Base-by-base conservation (phyloP, 2,888 invertebrate species). In the Selenia dentaria region DNA sequence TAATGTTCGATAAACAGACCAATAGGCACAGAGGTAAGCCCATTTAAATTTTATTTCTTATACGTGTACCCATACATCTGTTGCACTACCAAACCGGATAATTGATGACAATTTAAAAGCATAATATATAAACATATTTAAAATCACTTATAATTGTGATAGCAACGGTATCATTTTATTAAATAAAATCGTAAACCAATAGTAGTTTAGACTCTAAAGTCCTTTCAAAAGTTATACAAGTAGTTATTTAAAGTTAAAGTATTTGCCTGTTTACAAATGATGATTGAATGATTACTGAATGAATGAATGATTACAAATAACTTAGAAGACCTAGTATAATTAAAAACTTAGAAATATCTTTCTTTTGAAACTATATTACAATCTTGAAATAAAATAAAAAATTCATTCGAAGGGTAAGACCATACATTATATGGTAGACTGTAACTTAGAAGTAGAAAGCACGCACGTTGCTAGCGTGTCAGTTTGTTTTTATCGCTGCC, bases 1-100 rank as follows among this genome's bases (percentile, higher is more conserved):
- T 99, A 87, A 99, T 99, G 99, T 99, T 99, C 92, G 99, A 99
- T 93, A 99, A 99, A 94, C 98, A 99, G 91, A 99, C 99, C 83
- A 99, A 99, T 94, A 96, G 99, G 93, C 99, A 99, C 93, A 96
- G 99, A 96, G 97, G 97, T 97, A 90, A 95, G 95, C 92, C n/a
- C n/a, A n/a, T n/a, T n/a, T 48, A 51, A 49, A 41, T 59, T 57
- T 38, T 16, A 1, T 27, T 26, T 10, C 14, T 51, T 20, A 2
- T 9, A 22, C 2, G 5, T 22, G 14, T 3, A 37, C 1, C 13
- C 10, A n/a, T n/a, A n/a, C n/a, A n/a, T n/a, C n/a, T n/a, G n/a
- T n/a, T n/a, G n/a, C n/a, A n/a, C n/a, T n/a, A n/a, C n/a, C n/a
- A n/a, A n/a, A n/a, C n/a, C n/a, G n/a, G n/a, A n/a, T n/a, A n/a